phyloP scores from a whole-genome alignment of 2,797 vertebrate species.

The Sebastes matsubarae region DNA sequence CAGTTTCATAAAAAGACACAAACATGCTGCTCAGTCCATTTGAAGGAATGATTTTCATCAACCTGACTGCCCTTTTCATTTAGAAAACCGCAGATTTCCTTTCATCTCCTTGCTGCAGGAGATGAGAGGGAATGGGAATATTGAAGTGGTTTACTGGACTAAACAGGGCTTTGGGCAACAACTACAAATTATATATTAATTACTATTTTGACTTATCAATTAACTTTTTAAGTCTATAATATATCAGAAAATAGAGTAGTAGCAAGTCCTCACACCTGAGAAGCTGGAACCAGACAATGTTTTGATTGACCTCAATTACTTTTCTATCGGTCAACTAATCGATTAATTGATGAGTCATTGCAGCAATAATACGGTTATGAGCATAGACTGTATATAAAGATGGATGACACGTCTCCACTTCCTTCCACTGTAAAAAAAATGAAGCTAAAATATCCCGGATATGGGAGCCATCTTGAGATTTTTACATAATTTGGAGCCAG shows the following conservation, averaged over 20 bases:
- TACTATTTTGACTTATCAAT: not conserved
- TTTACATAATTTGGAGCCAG: no score
- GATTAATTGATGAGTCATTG: not conserved
- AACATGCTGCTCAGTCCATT: not conserved
- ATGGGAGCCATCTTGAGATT: no score
- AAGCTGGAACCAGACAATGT: not conserved
- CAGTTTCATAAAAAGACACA: not conserved
- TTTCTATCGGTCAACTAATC: not conserved
- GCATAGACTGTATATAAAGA: no score
- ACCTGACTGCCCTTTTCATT: not conserved
- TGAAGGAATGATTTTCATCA: not conserved
- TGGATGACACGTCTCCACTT: no score
- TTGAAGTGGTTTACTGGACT: not conserved
- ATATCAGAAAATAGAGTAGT: not conserved
- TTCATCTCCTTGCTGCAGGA: not conserved
- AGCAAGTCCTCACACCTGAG: not conserved
- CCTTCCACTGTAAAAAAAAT: no score
- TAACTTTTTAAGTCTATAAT: not conserved
- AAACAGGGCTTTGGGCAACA: not conserved
- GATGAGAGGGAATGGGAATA: not conserved
- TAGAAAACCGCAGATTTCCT: not conserved
- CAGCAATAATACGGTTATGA: not conserved
- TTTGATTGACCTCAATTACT: not conserved
- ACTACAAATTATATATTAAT: not conserved
- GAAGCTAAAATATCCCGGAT: no score